Conservation (phyloP, 1,140 invertebrate species). For the Sinonovacula constricta region DNA sequence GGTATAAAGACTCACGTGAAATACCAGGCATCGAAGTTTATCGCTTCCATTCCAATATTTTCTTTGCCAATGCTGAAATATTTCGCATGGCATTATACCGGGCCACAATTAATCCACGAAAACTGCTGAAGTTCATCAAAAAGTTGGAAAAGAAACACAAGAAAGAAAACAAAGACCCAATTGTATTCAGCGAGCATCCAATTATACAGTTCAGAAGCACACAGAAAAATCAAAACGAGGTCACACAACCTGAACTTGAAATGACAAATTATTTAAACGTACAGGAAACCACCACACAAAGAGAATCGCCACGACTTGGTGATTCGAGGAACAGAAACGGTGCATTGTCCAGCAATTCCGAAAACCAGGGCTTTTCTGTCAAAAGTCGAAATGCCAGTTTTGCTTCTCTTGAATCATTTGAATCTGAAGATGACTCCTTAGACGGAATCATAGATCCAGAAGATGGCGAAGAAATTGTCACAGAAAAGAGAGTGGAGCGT, state of each 20-base stretch:
- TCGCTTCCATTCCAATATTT: constrained; percentile 79
- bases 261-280: constrained; percentile 14
- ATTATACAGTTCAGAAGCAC: constrained; percentile 26
- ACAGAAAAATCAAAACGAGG: too few relatives aligned
- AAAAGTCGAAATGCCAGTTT: background rate
- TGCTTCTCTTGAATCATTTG: constrained; percentile 61
- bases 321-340: constrained; percentile 23
- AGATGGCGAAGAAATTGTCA: constrained; percentile 67
- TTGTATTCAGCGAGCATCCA: constrained; percentile 17
- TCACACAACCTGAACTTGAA: constrained; percentile 27
- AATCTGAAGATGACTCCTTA: too few relatives aligned
- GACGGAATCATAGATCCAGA: too few relatives aligned
- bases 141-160: constrained; percentile 63
- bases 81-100: constrained; percentile 75
- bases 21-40: constrained; percentile 78
- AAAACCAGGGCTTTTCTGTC: constrained; percentile 30
- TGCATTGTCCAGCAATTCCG: constrained; percentile 29
- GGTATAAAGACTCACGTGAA: constrained; percentile 66
- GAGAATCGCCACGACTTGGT: constrained; percentile 35
- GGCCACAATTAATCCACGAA: constrained; percentile 68
- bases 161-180: constrained; percentile 43
- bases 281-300: constrained; percentile 23
- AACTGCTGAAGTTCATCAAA: constrained; percentile 70
- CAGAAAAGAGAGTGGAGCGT: constrained; percentile 64
- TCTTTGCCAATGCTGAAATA: constrained; percentile 80